Conservation (phyloP, 2,888 invertebrate species). For the Lysandra coridon region DNA sequence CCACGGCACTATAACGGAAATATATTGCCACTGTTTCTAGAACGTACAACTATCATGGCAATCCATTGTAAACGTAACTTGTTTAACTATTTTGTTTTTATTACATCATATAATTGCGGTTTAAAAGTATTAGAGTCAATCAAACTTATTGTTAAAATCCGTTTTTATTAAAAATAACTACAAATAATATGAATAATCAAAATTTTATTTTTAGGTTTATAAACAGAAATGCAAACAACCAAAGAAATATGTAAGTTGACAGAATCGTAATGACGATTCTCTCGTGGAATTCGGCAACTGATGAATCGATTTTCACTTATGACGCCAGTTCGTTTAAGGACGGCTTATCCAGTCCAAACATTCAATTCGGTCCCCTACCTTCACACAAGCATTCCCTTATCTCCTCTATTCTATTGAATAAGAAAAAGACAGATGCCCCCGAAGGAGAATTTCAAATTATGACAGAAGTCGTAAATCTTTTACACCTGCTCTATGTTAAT, state of each 20-base stretch:
- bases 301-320: slow-evolving; percentile 57
- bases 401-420: slow-evolving; percentile 32
- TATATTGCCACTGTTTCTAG: slow-evolving; percentile 1
- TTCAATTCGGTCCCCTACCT: slow-evolving; percentile 36
- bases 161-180: no score
- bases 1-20: neutral
- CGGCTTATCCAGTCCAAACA: slow-evolving; percentile 38
- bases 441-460: slow-evolving; percentile 30
- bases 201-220: no score
- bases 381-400: slow-evolving; percentile 34
- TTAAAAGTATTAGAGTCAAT: no score
- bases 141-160: no score
- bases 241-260: slow-evolving; percentile 37
- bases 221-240: no score
- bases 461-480: slow-evolving; percentile 27
- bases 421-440: slow-evolving; percentile 33
- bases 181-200: no score
- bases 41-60: neutral
- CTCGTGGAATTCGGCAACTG: slow-evolving; percentile 38
- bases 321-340: slow-evolving; percentile 45
- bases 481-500: slow-evolving; percentile 32
- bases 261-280: slow-evolving; percentile 45
- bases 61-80: neutral
- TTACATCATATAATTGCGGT: no score
- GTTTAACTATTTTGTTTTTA: no score